phyloP scores from a whole-genome alignment of 1,140 invertebrate species.

The Conus betulinus region DNA sequence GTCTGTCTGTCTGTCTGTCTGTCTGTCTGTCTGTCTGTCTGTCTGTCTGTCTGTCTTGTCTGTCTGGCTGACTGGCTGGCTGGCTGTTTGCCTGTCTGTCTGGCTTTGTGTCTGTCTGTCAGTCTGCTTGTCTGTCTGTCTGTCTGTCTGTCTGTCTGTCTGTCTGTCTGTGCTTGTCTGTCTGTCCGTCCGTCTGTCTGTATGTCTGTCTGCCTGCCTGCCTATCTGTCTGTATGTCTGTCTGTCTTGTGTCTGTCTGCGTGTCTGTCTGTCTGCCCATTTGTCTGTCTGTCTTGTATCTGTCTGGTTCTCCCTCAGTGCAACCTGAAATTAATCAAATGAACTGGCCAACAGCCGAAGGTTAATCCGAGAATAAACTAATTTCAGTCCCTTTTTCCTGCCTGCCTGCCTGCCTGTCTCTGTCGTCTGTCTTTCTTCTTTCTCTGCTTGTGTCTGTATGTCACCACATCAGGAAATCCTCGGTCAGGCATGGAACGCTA shows the following conservation, averaged over 20 bases:
- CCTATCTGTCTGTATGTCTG: not conserved
- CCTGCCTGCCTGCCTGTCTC: no score
- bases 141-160: not conserved
- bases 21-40: not conserved
- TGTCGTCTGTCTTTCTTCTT: no score
- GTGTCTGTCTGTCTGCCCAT: not conserved
- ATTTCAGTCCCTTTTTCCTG: no score
- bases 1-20: not conserved
- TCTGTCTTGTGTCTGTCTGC: not conserved
- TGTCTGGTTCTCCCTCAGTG: no score
- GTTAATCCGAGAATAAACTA: no score
- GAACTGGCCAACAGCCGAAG: no score
- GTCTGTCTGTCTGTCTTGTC: not conserved
- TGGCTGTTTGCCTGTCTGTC: not conserved
- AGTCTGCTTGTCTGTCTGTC: not conserved
- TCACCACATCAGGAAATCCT: no score
- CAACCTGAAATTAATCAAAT: no score
- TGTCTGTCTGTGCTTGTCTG: not conserved
- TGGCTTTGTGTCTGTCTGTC: not conserved
- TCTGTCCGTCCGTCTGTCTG: not conserved
- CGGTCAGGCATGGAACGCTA: no score
- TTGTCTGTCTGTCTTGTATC: not conserved
- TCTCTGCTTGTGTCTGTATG: not conserved
- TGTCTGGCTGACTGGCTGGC: no score
- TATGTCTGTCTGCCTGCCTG: not conserved